Conservation (phyloP, 2,888 invertebrate species). For the Pyrochroa serraticornis region DNA sequence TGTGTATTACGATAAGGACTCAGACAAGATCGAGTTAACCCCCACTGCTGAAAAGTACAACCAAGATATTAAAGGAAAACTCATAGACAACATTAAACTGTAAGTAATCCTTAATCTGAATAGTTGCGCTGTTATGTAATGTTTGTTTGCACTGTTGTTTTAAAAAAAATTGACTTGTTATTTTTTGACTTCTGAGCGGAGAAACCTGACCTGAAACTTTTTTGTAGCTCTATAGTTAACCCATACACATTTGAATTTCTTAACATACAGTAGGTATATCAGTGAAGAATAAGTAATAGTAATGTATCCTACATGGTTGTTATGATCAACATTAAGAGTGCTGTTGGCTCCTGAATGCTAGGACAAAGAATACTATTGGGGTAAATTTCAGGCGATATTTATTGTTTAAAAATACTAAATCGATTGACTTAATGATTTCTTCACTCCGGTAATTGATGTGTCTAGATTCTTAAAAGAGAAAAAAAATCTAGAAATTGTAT, state of each 20-base stretch:
- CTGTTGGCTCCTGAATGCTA: no score
- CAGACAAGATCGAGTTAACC: constrained; percentile 57
- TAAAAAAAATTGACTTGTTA: neutral
- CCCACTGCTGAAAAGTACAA: constrained; percentile 60
- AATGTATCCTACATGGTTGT: neutral
- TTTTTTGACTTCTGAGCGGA: constrained; percentile 12
- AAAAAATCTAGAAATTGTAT: no score
- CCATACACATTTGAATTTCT: neutral
- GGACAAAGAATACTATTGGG: no score
- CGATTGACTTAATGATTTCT: no score
- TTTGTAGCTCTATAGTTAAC: constrained; percentile 4
- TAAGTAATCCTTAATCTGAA: constrained; percentile 53
- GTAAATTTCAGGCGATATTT: no score
- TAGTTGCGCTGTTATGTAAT: neutral
- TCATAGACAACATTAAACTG: constrained; percentile 59
- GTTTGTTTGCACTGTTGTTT: no score
- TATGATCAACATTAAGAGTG: no score
- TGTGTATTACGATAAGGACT: constrained; percentile 58
- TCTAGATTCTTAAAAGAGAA: no score
- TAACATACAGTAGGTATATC: neutral
- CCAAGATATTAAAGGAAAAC: constrained; percentile 57
- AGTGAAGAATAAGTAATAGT: neutral
- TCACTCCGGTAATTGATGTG: no score
- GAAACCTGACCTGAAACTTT: constrained; percentile 49
- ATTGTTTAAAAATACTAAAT: no score